Evolutionary conservation across 23 tunicate genomes (phyloP), one percentile per base, ranked within the genome.

Genomic region (Botrylloides violaceus): DNA sequence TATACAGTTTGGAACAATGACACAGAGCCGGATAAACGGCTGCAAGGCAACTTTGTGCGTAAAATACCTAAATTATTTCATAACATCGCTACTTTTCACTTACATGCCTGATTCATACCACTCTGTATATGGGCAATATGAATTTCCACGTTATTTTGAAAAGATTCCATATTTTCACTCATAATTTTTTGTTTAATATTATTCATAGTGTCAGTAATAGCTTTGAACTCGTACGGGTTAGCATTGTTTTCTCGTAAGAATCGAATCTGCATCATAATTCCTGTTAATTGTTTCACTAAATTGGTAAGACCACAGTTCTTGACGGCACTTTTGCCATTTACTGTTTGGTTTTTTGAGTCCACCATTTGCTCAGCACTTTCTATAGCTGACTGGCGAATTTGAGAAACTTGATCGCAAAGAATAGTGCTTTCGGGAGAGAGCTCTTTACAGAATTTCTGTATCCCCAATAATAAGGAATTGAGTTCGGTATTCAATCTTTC

Each of bases 51-150:
- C n/a, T n/a, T n/a, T n/a, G n/a, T n/a, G n/a, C n/a, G n/a, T n/a
- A n/a, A n/a, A n/a, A n/a, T n/a, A n/a, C n/a, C n/a, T n/a, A n/a
- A n/a, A n/a, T n/a, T n/a, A n/a, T n/a, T n/a, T n/a, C n/a, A n/a
- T n/a, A n/a, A n/a, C n/a, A n/a, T n/a, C n/a, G n/a, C 55, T 12
- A 47, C 18, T 47, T 60, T n/a, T 65, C 21, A 68, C 37, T 68
- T 68, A 7, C 62, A 19, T 34, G 26, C 28, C 22, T 36, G 35
- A 25, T 87, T 84, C 95, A 87, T 80, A 29, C 95, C 95, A 59
- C 95, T 87, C 36, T 79, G 61, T 28, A 87, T 77, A 47, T 87
- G 95, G 2, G 95, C 86, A 53, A 87, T 87, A 57, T 87, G 95
- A 55, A 87, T 87, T 74, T 87, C 95, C 30, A 87, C 86, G 61